Evolutionary conservation across 2,888 invertebrate species (phyloP), one percentile per base, ranked within the genome.

Genomic region (Hirtodrosophila confusa): DNA sequence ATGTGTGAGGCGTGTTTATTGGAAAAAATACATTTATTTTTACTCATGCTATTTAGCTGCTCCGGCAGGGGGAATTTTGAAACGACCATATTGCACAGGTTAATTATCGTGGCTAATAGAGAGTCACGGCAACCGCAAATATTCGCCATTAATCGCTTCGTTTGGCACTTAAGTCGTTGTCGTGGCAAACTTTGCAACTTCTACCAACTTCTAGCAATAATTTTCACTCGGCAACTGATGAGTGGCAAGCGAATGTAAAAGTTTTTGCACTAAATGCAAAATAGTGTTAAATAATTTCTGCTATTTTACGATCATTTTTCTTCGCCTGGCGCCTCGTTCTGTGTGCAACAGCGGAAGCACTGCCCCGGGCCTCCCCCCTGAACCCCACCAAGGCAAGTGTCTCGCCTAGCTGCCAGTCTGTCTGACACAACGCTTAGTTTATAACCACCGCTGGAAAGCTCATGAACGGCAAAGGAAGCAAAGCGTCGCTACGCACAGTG

Each of bases 221-320:
- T 80, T 83, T 75, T 56, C 70, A 56, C 75, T 64, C 69, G 55
- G 61, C 65, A 65, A 70, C 44, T 60, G 45, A 41, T 60, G 53
- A 62, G 54, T 55, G 29, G 44, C 51, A 60, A 43, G 48, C 24
- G 60, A 75, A 60, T 62, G 58, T 50, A 57, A 76, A 85, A 85
- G 48, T 86, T 85, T 84, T 73, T 78, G 76, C 84, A 85, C 82
- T 84, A 80, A 85, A 84, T 84, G 76, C 78, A 82, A 86, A 86
- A 78, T 74, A 76, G 86, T 86, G 84, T 84, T 78, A 80, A 85
- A 80, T 84, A 82, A 78, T 86, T 86, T 83, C 60, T 64, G 79
- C 67, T 73, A 75, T 80, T 83, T 83, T 85, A 74, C 75, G 67
- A 79, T 83, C 64, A 71, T 77, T 77, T 79, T 71, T 69, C 82